A percentile compares a stretch with the other conserved stretches of the same genome.
phyloP scores from a whole-genome alignment of 2,113 vertebrate genomes.

The Pedionomus torquatus region DNA sequence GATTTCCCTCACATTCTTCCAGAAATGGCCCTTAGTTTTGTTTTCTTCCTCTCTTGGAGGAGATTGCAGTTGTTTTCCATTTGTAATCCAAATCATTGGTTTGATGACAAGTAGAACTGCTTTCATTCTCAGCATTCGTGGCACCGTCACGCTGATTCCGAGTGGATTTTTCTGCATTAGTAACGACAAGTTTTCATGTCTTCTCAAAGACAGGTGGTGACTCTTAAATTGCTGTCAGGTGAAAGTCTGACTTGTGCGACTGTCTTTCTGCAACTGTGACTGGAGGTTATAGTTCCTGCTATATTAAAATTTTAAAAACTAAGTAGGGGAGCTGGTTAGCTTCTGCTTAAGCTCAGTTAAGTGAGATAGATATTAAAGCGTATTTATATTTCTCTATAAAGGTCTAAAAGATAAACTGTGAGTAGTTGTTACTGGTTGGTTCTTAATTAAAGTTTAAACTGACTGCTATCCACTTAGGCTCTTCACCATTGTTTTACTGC shows the following conservation, averaged over 20 bases:
- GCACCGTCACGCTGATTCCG: fast-evolving
- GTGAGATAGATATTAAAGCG: neutral
- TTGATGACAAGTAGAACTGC: neutral
- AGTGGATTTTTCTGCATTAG: neutral
- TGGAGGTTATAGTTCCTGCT: neutral
- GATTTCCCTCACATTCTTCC: conserved; percentile 54
- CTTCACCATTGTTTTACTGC: neutral
- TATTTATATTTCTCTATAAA: neutral
- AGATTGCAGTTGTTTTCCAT: neutral
- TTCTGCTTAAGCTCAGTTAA: neutral
- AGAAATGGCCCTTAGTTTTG: conserved; percentile 2
- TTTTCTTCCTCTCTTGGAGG: neutral
- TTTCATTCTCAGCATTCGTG: neutral
- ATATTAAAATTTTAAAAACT: neutral
- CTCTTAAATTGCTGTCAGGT: neutral
- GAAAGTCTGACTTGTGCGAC: neutral
- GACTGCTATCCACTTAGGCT: neutral
- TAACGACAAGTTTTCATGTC: neutral
- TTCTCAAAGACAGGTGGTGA: neutral
- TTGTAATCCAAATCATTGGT: neutral
- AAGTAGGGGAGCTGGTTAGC: neutral
- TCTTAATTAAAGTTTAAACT: conserved; percentile 40
- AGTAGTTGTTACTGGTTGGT: neutral
- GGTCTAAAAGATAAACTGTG: neutral
- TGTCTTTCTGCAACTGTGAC: neutral